phyloP scores from a whole-genome alignment of 2,888 invertebrate genomes.

The Andrena dorsata region DNA sequence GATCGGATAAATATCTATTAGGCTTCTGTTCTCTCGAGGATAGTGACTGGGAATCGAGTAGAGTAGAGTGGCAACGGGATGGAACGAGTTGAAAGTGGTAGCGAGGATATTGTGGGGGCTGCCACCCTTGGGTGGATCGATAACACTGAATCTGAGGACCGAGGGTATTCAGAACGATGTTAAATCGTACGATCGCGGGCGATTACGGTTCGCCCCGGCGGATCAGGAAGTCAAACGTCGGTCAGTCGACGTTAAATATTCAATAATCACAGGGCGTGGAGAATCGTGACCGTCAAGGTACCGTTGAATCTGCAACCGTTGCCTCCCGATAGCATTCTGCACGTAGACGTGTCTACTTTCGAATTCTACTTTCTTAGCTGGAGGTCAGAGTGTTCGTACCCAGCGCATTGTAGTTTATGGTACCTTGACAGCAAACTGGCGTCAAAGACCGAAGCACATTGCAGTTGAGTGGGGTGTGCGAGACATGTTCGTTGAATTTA shows the following conservation, averaged over 20 bases:
- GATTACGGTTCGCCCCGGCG: constrained; percentile 49
- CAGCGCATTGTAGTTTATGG: background rate
- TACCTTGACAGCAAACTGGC: background rate
- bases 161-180: constrained; percentile 49
- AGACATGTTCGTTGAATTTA: background rate
- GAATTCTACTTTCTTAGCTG: constrained; percentile 26
- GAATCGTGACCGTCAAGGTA: constrained; percentile 56
- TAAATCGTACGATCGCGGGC: constrained; percentile 56
- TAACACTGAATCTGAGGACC: constrained; percentile 59
- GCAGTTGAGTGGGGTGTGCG: too few relatives aligned
- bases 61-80: background rate
- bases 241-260: constrained; percentile 60
- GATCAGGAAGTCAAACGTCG: constrained; percentile 58
- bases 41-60: background rate
- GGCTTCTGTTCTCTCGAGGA: background rate
- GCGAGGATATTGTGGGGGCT: constrained; percentile 36
- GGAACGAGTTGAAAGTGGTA: constrained; percentile 28
- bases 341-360: constrained; percentile 18
- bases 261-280: constrained; percentile 63
- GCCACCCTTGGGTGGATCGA: constrained; percentile 48
- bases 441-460: background rate
- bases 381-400: background rate
- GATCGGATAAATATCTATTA: constrained; percentile 14
- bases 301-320: constrained; percentile 50
- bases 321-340: constrained; percentile 13